A percentile compares a stretch with the other conserved stretches of the same genome.
These are phyloP conservation scores for Sisor rabdophorus DNA, from an alignment of 2,113 vertebrate genomes.

Conservation along the genomic window DNA sequence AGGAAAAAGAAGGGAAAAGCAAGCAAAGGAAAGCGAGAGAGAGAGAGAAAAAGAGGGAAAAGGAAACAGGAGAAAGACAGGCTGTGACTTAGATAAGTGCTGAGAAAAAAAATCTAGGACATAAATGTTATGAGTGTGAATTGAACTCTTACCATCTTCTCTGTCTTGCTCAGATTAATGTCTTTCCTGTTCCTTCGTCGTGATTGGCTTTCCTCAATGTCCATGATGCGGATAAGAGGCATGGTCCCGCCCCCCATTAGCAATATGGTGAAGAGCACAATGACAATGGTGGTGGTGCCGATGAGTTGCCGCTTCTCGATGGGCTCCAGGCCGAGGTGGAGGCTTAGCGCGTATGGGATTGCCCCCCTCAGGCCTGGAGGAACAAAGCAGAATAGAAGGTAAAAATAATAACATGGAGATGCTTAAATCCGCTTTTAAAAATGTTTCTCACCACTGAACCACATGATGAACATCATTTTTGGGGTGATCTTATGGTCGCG, in stretches of 20 bases:
- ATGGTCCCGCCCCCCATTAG: slow-evolving; percentile 91
- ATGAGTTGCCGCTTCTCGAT: slow-evolving; percentile 96
- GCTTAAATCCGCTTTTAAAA: neutral
- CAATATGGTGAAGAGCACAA: slow-evolving; percentile 93
- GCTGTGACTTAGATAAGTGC: too few species aligned
- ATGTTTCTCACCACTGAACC: slow-evolving; percentile 90
- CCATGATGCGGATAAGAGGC: slow-evolving; percentile 92
- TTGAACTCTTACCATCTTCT: slow-evolving; percentile 85
- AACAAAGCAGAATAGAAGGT: neutral
- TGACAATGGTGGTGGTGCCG: slow-evolving; percentile 95
- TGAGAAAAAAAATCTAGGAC: too few species aligned
- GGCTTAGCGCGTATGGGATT: slow-evolving; percentile 93
- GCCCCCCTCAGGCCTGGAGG: slow-evolving; percentile 84
- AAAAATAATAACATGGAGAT: neutral
- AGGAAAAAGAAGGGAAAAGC: slow-evolving; percentile 31
- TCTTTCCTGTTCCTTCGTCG: slow-evolving; percentile 87
- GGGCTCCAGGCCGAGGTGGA: slow-evolving; percentile 91
- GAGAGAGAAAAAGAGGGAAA: too few species aligned
- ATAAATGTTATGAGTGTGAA: too few species aligned
- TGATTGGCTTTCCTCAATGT: slow-evolving; percentile 87
- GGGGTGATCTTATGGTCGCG: slow-evolving; percentile 98
- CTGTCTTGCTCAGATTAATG: slow-evolving; percentile 92
- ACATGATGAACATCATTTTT: slow-evolving; percentile 99
- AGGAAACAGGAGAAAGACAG: too few species aligned
- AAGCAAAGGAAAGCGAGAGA: too few species aligned